phyloP scores from a whole-genome alignment of 2,888 invertebrate species.

The Amphipoea oculea region DNA sequence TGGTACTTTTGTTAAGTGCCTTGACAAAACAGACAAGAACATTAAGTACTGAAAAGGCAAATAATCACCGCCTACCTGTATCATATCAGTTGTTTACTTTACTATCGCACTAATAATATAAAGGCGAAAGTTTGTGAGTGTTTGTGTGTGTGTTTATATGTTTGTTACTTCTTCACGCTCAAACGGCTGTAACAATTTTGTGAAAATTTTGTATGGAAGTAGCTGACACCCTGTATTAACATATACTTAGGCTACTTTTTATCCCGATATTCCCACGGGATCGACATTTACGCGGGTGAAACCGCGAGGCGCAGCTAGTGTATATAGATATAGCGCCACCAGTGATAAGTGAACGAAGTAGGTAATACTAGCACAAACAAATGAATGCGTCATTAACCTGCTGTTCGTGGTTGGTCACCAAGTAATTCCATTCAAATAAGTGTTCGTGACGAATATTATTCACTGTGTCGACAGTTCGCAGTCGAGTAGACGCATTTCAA shows the following conservation, averaged over 20 bases:
- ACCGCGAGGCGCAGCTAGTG: too few species aligned
- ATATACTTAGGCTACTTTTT: too few species aligned
- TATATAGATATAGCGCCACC: constrained; percentile 13
- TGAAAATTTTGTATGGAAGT: too few species aligned
- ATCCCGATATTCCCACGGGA: too few species aligned
- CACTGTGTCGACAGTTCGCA: neutral
- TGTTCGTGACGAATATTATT: constrained; percentile 18
- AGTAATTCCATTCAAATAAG: constrained; percentile 14
- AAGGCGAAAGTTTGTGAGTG: too few species aligned
- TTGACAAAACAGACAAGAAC: constrained; percentile 14
- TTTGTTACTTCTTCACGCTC: too few species aligned
- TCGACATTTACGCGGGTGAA: too few species aligned
- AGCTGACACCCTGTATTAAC: too few species aligned
- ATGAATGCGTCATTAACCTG: constrained; percentile 25
- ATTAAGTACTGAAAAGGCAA: neutral
- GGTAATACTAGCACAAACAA: constrained; percentile 28
- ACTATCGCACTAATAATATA: neutral
- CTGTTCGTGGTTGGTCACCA: constrained; percentile 1
- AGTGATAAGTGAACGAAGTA: constrained; percentile 20
- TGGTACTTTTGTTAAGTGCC: too few species aligned
- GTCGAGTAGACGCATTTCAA: constrained; percentile 4
- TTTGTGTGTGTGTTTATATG: too few species aligned
- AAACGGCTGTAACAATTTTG: too few species aligned
- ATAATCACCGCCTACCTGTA: constrained; percentile 23
- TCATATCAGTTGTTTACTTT: constrained; percentile 28